Evolutionary conservation across 2,113 vertebrate genomes (phyloP).

Genomic region (Aldabrachelys gigantea): DNA sequence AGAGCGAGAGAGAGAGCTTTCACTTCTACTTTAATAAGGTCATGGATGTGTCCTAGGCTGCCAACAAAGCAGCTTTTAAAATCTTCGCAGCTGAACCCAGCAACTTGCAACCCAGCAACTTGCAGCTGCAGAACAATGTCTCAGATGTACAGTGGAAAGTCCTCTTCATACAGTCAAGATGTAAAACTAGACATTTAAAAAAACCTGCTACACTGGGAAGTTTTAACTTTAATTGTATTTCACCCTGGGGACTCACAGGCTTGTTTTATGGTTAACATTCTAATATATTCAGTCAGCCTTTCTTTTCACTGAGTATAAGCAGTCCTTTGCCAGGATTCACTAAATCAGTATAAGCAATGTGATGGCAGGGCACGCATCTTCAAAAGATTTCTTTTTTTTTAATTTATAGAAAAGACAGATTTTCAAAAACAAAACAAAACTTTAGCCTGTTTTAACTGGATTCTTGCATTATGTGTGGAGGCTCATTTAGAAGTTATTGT

Average conservation of each 20-base stretch:
- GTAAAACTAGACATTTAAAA: slow-evolving; percentile 60
- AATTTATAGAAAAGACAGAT: background rate
- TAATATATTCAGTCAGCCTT: slow-evolving; percentile 47
- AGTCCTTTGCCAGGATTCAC: slow-evolving; percentile 26
- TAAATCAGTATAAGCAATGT: slow-evolving; percentile 49
- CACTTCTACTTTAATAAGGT: slow-evolving; percentile 79
- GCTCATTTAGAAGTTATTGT: background rate
- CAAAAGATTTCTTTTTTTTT: slow-evolving; percentile 36
- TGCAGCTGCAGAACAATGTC: slow-evolving; percentile 65
- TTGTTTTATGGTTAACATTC: slow-evolving; percentile 51
- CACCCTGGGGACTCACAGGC: background rate
- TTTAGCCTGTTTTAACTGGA: background rate
- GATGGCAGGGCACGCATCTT: background rate
- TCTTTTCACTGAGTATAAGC: slow-evolving; percentile 49
- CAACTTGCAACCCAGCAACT: slow-evolving; percentile 58
- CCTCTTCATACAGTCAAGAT: slow-evolving; percentile 54
- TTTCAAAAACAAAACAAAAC: slow-evolving; percentile 16
- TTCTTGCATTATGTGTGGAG: background rate
- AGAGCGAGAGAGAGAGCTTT: slow-evolving; percentile 72
- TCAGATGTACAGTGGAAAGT: slow-evolving; percentile 62
- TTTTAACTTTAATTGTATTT: slow-evolving; percentile 68
- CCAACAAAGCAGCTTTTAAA: slow-evolving; percentile 83
- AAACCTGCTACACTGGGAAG: slow-evolving; percentile 41
- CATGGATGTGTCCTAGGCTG: slow-evolving; percentile 75
- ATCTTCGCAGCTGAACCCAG: slow-evolving; percentile 75